Conservation (phyloP, 2,888 invertebrate genomes). For the Ectemnius cavifrons region DNA sequence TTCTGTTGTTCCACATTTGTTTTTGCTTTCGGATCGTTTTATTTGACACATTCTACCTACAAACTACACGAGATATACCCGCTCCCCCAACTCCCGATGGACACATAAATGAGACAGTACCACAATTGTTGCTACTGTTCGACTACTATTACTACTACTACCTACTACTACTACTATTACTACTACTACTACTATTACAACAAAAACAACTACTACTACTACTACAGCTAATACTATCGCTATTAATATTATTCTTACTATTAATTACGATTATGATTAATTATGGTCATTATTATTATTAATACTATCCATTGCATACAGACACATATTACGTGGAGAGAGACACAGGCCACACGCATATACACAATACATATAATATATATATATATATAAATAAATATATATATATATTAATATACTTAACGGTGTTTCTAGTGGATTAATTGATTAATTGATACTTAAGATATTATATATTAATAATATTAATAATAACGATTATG, state of each 20-base stretch:
- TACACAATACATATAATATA: slow-evolving; percentile 51
- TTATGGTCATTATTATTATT: slow-evolving; percentile 53
- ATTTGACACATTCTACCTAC: slow-evolving; percentile 10
- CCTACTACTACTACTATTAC: slow-evolving; percentile 38
- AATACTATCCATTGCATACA: slow-evolving; percentile 56
- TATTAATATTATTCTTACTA: slow-evolving; percentile 40
- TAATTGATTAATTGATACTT: slow-evolving; percentile 75
- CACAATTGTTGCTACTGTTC: slow-evolving; percentile 55
- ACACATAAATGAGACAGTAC: slow-evolving; percentile 59
- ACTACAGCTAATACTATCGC: slow-evolving; percentile 41
- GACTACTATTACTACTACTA: slow-evolving; percentile 45
- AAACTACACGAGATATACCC: slow-evolving; percentile 39
- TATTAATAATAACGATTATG: slow-evolving; percentile 67
- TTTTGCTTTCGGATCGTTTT: slow-evolving; percentile 19
- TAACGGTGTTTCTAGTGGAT: slow-evolving; percentile 76
- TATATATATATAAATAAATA: slow-evolving; percentile 49
- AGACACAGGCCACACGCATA: slow-evolving; percentile 52
- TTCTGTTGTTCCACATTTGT: slow-evolving; percentile 8
- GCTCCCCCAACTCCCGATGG: slow-evolving; percentile 61
- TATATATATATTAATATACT: slow-evolving; percentile 70
- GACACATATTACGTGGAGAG: slow-evolving; percentile 11
- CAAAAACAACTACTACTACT: slow-evolving; percentile 56
- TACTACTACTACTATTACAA: slow-evolving; percentile 53
- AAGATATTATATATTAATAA: slow-evolving; percentile 72
- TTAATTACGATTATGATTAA: slow-evolving; percentile 47